Base-by-base conservation (phyloP, 2,113 vertebrate genomes). In the Pteruthius melanotis region DNA sequence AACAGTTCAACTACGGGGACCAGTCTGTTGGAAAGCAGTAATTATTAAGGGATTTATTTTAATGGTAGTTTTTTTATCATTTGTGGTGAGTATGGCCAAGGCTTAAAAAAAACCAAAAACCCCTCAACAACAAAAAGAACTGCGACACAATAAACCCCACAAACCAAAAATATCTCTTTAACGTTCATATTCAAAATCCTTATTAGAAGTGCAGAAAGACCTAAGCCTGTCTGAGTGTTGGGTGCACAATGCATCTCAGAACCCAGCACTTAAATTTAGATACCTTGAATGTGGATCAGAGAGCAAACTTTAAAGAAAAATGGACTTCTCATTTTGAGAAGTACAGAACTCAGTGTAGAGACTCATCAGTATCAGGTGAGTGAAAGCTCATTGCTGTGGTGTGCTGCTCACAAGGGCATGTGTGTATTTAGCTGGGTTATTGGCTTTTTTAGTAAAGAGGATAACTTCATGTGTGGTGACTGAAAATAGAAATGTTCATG, bases 41-140 rank as follows among this genome's bases (percentile, higher is more conserved):
- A 88, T 97, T 95, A 90, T 97, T 96, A 92, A 93, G 72, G 92
- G 94, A 87, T 97, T 97, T 97, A 78, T 97, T 97, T 98, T 94
- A 95, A 90, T 92, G 64, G 64, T 75, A 60, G 52, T 64, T 87
- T 94, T 95, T 94, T 78, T 95, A 93, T 95, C 83, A 71, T 96
- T 97, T 96, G 40, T 96, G 81, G 60, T 78, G 60, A 93, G 40
- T 77, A 92, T 90, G 49, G 64, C 40, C 37, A 79, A 61, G 33
- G 21, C 45, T 78, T 56, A 47, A 74, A 83, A 75, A 56, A 40
- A 54, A 27, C 69, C 4, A 37, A 47, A 68, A 75, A 8, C 20
- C 26, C 26, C 11, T 54, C 42, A 42, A 27, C 44, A 92, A 31
- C 70, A 78, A 93, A 69, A 53, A 40, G 35, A 35, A 9, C 2